These are phyloP conservation scores for Nannospalax galili DNA, from an alignment of 2,113 vertebrate genomes.

Conservation along the genomic window DNA sequence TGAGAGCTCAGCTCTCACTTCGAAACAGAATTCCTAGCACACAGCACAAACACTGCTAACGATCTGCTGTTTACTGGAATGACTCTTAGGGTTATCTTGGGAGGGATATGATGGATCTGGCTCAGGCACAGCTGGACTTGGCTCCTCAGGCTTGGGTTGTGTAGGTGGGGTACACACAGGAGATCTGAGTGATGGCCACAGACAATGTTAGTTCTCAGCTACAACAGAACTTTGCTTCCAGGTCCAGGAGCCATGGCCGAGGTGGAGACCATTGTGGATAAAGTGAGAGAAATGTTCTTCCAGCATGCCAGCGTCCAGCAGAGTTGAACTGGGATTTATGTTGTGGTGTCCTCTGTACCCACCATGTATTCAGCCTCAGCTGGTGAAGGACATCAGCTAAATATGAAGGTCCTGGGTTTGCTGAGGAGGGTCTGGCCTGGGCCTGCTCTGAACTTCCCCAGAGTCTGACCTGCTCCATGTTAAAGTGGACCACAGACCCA, in stretches of 20 bases:
- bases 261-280: slow-evolving; percentile 90
- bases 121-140: not conserved
- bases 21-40: too few species aligned
- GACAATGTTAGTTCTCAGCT: not conserved
- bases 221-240: slow-evolving; percentile 74
- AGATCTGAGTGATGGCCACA: not conserved
- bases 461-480: not conserved
- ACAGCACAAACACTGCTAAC: not conserved
- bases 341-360: not conserved
- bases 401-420: not conserved
- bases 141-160: not conserved
- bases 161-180: not conserved
- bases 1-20: not conserved
- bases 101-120: not conserved
- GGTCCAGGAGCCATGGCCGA: slow-evolving; percentile 98
- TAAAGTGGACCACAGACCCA: not conserved
- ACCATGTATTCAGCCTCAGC: not conserved
- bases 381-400: not conserved
- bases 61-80: fast-evolving
- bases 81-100: not conserved
- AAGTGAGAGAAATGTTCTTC: slow-evolving; percentile 84
- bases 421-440: not conserved
- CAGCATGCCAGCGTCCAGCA: not conserved
- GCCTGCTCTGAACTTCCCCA: not conserved
- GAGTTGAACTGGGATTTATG: slow-evolving; percentile 66